Conservation (phyloP, 2,113 vertebrate species). For the Python bivittatus region DNA sequence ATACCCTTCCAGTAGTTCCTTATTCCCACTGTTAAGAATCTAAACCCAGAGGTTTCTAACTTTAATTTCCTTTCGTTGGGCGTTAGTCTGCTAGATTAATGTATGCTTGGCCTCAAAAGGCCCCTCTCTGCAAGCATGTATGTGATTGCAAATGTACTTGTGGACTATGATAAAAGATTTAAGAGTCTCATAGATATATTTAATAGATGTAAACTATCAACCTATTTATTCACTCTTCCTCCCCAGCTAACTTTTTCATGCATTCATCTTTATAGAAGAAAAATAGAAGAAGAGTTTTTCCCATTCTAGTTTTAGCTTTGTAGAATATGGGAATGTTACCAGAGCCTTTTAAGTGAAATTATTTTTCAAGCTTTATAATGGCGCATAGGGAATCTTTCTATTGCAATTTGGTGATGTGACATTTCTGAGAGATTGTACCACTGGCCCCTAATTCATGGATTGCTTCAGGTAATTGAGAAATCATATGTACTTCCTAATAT, state of each 20-base stretch:
- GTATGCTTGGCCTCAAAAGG: background rate
- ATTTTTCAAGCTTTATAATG: background rate
- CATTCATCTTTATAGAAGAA: background rate
- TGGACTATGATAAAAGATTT: background rate
- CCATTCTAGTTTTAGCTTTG: background rate
- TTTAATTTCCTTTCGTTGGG: background rate
- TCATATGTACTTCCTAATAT: background rate
- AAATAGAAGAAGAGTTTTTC: background rate
- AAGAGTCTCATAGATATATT: background rate
- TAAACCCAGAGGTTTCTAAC: background rate
- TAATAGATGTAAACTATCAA: background rate
- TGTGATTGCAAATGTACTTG: background rate
- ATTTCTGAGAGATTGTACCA: slow-evolving; percentile 9
- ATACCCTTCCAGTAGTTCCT: background rate
- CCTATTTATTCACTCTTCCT: background rate
- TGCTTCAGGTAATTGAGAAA: background rate
- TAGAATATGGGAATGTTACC: background rate
- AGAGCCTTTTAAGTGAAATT: background rate
- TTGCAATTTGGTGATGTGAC: background rate
- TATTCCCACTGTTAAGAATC: background rate
- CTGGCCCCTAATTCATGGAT: slow-evolving; percentile 5
- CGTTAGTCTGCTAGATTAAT: background rate
- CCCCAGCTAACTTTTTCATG: background rate
- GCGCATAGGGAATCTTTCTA: background rate
- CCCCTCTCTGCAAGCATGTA: background rate